phyloP scores from a whole-genome alignment of 1,140 invertebrate species.

The Drosophila lowei region DNA sequence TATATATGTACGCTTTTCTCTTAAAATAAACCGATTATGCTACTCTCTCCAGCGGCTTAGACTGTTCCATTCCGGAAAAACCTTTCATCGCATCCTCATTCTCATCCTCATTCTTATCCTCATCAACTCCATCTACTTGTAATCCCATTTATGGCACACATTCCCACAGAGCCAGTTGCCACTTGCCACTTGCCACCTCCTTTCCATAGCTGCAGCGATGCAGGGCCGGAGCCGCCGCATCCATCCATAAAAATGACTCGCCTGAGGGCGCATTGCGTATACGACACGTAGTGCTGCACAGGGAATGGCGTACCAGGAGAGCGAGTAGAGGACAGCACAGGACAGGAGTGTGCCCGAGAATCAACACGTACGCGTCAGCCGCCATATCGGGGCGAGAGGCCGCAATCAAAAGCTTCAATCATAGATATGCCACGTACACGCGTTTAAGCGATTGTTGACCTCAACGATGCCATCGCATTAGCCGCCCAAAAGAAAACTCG shows the following conservation, averaged over 20 bases:
- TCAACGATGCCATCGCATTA: conserved; percentile 56
- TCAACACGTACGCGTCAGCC: conserved; percentile 61
- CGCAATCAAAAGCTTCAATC: conserved; percentile 69
- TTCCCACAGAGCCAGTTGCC: not conserved
- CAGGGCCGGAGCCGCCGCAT: too few relatives aligned
- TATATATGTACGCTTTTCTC: too few relatives aligned
- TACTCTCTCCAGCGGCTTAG: not conserved
- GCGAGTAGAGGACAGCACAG: not conserved
- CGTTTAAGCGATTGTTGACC: conserved; percentile 76
- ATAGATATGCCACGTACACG: conserved; percentile 74
- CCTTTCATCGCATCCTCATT: not conserved
- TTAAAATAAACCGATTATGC: conserved; percentile 18
- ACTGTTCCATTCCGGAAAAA: conserved; percentile 1
- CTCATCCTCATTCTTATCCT: not conserved
- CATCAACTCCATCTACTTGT: conserved; percentile 15
- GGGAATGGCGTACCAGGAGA: too few relatives aligned
- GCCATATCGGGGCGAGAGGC: conserved; percentile 14
- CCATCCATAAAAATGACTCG: conserved; percentile 31
- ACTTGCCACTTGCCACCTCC: not conserved
- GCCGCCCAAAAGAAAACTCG: conserved; percentile 13
- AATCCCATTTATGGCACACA: conserved; percentile 43
- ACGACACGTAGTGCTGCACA: conserved; percentile 22
- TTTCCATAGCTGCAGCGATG: too few relatives aligned
- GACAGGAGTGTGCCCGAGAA: conserved; percentile 18
- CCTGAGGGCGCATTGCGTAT: conserved; percentile 52